These are phyloP conservation scores for Echinops telfairi DNA, from an alignment of 2,113 vertebrate species.

Conservation along the genomic window DNA sequence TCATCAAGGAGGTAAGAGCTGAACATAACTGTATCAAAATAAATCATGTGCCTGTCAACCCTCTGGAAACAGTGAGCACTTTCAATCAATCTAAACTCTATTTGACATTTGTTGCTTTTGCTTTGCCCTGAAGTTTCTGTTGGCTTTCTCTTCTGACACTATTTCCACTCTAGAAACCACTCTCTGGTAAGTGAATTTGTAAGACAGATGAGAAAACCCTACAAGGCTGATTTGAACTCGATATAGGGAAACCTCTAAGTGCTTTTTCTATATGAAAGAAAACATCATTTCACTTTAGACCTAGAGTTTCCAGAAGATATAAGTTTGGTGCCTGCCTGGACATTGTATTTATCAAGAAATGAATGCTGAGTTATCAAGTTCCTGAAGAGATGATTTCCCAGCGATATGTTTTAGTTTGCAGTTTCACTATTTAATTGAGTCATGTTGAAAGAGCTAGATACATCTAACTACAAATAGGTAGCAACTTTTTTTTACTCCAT, in stretches of 20 bases:
- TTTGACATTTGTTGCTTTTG: constrained; percentile 54
- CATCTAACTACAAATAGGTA: not conserved
- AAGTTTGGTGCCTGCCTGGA: not conserved
- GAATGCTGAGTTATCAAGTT: not conserved
- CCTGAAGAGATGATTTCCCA: not conserved
- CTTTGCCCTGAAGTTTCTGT: constrained; percentile 47
- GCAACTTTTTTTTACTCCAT: not conserved
- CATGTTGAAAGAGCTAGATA: constrained; percentile 29
- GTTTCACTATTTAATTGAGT: constrained; percentile 1
- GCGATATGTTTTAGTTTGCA: not conserved
- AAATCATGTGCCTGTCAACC: constrained; percentile 44
- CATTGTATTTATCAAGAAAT: not conserved
- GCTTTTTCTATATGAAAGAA: constrained; percentile 17
- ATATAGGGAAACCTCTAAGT: not conserved
- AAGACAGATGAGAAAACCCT: constrained; percentile 45
- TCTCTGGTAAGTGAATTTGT: constrained; percentile 38
- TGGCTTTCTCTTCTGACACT: constrained; percentile 35
- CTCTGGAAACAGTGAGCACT: constrained; percentile 54
- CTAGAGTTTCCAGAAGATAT: constrained; percentile 13
- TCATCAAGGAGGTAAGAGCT: constrained; percentile 48
- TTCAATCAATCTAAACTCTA: constrained; percentile 50
- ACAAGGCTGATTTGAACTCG: constrained; percentile 14
- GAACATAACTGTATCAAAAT: constrained; percentile 71
- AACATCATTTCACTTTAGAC: constrained; percentile 51
- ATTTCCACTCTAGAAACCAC: constrained; percentile 24